These are phyloP conservation scores for Kryptopterus vitreolus DNA, from an alignment of 2,797 vertebrate genomes.

Conservation along the genomic window DNA sequence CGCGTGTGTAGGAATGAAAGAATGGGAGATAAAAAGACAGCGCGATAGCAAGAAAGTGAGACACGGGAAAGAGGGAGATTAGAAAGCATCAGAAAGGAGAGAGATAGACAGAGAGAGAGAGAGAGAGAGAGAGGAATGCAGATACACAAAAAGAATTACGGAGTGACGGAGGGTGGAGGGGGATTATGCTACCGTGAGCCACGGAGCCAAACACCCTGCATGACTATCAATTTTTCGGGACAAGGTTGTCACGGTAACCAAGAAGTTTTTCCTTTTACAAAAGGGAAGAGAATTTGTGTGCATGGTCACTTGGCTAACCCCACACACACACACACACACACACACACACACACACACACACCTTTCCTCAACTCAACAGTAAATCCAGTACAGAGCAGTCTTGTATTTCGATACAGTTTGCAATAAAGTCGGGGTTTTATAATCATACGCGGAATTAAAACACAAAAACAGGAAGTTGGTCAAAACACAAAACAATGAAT, in stretches of 20 bases:
- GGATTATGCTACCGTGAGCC: background rate
- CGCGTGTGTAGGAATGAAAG: background rate
- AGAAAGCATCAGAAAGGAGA: background rate
- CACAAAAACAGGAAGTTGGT: background rate
- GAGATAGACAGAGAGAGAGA: background rate
- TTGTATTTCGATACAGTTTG: background rate
- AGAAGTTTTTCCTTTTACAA: slow-evolving; percentile 24
- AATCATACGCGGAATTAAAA: background rate
- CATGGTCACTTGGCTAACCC: background rate
- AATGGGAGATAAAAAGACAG: background rate
- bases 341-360: background rate
- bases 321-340: background rate
- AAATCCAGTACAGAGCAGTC: background rate
- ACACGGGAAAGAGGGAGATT: background rate
- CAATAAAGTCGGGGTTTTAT: background rate
- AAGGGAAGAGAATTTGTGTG: background rate
- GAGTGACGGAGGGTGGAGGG: background rate
- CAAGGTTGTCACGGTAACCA: slow-evolving; percentile 49
- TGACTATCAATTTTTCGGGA: slow-evolving; percentile 45
- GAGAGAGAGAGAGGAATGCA: background rate
- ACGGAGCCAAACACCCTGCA: slow-evolving; percentile 13
- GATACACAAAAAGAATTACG: background rate
- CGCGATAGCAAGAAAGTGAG: background rate
- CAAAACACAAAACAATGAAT: background rate
- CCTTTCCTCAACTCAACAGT: background rate